Evolutionary conservation across 2,797 vertebrate species (phyloP).

Genomic region (Philypnodon macrostomus): DNA sequence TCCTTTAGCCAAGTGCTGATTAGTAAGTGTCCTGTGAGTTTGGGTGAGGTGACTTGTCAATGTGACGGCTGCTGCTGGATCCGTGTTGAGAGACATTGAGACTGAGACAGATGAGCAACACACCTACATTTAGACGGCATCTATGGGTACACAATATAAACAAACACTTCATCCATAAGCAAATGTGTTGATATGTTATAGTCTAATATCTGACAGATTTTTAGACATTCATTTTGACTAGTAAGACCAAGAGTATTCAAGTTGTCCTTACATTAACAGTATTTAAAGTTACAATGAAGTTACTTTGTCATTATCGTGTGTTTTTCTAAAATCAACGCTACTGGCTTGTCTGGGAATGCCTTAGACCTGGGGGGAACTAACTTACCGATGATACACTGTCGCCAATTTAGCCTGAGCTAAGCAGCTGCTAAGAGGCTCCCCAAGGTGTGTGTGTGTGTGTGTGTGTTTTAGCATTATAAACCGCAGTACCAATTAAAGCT

Average conservation of each 20-base stretch:
- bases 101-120: slow-evolving; percentile 58
- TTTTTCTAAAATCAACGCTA: too few relatives aligned
- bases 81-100: slow-evolving; percentile 53
- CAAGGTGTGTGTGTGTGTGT: slow-evolving; percentile 47
- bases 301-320: too few relatives aligned
- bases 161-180: too few relatives aligned
- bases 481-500: slow-evolving; percentile 76
- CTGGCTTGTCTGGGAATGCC: too few relatives aligned
- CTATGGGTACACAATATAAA: too few relatives aligned
- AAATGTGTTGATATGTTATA: too few relatives aligned
- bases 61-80: slow-evolving; percentile 59
- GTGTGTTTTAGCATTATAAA: slow-evolving; percentile 69
- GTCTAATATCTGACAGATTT: too few relatives aligned
- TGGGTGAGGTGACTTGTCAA: slow-evolving; percentile 48
- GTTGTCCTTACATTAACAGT: too few relatives aligned
- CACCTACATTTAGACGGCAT: slow-evolving; percentile 60
- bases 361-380: slow-evolving; percentile 67
- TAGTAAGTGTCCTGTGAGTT: slow-evolving; percentile 54
- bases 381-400: slow-evolving; percentile 50
- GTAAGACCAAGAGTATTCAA: too few relatives aligned
- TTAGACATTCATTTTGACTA: too few relatives aligned
- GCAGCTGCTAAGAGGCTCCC: slow-evolving; percentile 75
- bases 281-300: too few relatives aligned
- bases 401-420: slow-evolving; percentile 72
- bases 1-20: slow-evolving; percentile 50